These are phyloP conservation scores for Tragelaphus scriptus DNA, from an alignment of 2,113 vertebrate genomes.

Conservation along the genomic window DNA sequence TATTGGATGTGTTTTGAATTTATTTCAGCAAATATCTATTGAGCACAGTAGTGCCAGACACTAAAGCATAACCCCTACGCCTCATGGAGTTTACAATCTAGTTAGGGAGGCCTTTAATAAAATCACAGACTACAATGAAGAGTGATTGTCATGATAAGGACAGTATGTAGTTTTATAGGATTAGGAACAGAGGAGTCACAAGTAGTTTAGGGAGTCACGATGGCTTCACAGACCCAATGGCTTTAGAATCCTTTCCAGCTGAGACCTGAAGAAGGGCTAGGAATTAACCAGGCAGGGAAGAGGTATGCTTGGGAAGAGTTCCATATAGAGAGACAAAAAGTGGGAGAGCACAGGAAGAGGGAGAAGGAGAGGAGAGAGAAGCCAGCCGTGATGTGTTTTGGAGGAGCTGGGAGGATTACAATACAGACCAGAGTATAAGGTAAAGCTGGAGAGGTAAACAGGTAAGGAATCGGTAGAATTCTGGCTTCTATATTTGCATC, in stretches of 20 bases:
- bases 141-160: not conserved
- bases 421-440: not conserved
- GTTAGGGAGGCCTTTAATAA: not conserved
- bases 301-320: not conserved
- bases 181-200: not conserved
- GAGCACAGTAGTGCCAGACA: not conserved
- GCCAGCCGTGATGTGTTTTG: not conserved
- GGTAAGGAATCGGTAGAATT: not conserved
- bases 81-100: not conserved
- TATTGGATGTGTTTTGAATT: not conserved
- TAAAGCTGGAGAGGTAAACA: not conserved
- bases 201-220: not conserved
- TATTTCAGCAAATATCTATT: not conserved
- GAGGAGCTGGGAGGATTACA: not conserved
- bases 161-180: not conserved
- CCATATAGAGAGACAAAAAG: not conserved
- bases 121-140: not conserved
- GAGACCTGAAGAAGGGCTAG: not conserved
- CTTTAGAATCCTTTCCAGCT: not conserved
- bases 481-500: not conserved
- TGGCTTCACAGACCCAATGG: not conserved
- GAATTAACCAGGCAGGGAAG: not conserved
- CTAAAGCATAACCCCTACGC: not conserved
- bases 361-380: not conserved
- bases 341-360: not conserved